Percentiles rank a stretch among this genome's conserved stretches.
Conservation (phyloP, 2,888 invertebrate genomes). For the Eupithecia exiguata region DNA sequence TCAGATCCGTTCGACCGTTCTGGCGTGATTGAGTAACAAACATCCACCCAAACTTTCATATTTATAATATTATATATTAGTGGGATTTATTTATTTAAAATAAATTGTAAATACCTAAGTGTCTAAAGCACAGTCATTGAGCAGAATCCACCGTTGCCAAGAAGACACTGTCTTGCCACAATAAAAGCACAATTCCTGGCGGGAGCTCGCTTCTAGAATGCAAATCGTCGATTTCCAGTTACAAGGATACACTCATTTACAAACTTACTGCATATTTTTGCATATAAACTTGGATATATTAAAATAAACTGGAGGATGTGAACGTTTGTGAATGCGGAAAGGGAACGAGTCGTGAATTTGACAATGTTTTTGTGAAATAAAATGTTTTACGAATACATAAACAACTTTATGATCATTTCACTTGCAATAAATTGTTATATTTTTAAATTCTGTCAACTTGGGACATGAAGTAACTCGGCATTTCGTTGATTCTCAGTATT, state of each 20-base stretch:
- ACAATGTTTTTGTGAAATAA: not conserved
- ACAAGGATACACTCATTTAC: constrained; percentile 44
- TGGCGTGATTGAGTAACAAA: too few species aligned
- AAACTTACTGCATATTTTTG: constrained; percentile 49
- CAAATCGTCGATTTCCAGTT: constrained; percentile 46
- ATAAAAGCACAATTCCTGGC: constrained; percentile 47
- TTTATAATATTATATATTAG: too few species aligned
- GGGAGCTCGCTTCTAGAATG: constrained; percentile 43
- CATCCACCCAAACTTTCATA: too few species aligned
- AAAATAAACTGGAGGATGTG: constrained; percentile 29
- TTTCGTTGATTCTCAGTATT: not conserved
- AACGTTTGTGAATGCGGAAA: constrained; percentile 20
- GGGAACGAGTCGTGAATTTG: not conserved
- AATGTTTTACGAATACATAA: not conserved
- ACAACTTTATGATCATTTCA: not conserved
- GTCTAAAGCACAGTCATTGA: constrained; percentile 3
- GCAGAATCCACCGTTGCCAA: constrained; percentile 14
- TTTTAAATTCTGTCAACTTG: not conserved
- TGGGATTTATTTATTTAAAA: too few species aligned
- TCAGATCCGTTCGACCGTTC: too few species aligned
- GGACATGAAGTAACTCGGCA: not conserved
- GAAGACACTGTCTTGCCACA: constrained; percentile 47
- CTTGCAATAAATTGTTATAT: not conserved
- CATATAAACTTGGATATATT: constrained; percentile 40
- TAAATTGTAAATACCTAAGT: not conserved